Base-by-base conservation (phyloP, 2,797 vertebrate species). In the Gymnopithys bicolor region DNA sequence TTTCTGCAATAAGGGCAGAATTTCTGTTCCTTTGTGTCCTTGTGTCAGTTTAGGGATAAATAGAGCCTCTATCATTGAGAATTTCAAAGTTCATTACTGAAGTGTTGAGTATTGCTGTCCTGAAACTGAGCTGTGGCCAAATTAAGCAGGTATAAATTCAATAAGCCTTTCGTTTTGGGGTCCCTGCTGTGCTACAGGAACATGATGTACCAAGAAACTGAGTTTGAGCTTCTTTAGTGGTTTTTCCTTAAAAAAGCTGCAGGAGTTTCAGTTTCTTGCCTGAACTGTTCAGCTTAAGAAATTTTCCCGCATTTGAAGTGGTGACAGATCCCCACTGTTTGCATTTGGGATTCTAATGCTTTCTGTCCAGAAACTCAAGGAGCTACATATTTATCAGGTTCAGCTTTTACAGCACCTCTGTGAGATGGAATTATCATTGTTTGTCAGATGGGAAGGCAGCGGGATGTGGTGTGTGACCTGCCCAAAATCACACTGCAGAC, bases 61-160 rank as follows among this genome's bases (percentile, higher is more conserved):
- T 0, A 58, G 74, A 64, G 56, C 33, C 41, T 82, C 2, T 0
- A 2, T 82, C 32, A 25, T 73, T 0, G 0, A 74, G 39, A 86
- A 77, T 24, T 43, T 87, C 32, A 59, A 77, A 25, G 48, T 76
- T 90, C 67, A 84, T 92, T 93, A 63, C 52, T 56, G 43, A 74
- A 84, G 33, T 90, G 59, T 93, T 92, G 80, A 94, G 74, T 82
- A 32, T 25, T 82, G 80, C 84, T 95, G 90, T 95, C 81, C 74
- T 87, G 74, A 76, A 89, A 22, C 45, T 19, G 16, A 90, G 41
- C 77, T 1, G 4, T 46, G 30, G 77, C 70, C 60, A 77, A 92
- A 76, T 76, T 67, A 76, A 73, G 84, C 76, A 53, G 15, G 24
- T 81, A 13, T 60, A n/a, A 67, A 45, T 81, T 94, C 33, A 69